Percentiles rank a stretch among this genome's conserved stretches.
These are phyloP conservation scores for Tamias sibiricus DNA, from an alignment of 2,113 vertebrate species.

Conservation along the genomic window DNA sequence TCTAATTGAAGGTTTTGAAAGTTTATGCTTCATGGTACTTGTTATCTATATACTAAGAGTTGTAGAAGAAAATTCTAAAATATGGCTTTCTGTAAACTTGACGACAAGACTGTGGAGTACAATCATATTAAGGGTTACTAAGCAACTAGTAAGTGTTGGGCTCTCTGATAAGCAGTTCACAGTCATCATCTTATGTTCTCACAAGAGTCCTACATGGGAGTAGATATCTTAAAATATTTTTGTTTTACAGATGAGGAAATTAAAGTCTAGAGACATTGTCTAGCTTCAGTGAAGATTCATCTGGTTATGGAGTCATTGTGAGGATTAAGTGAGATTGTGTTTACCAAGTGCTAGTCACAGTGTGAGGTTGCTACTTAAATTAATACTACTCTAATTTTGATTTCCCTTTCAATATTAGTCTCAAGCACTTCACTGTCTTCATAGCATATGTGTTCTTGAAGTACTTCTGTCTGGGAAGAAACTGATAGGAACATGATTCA, in stretches of 20 bases:
- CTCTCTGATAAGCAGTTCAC: background rate
- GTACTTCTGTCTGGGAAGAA: slow-evolving; percentile 38
- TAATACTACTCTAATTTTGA: background rate
- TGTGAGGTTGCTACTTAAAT: background rate
- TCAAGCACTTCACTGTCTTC: background rate
- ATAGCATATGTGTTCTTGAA: background rate
- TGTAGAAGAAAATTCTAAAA: background rate
- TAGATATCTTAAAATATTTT: background rate
- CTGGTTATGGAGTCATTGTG: background rate
- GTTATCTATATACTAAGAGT: background rate
- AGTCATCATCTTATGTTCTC: background rate
- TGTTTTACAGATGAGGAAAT: slow-evolving; percentile 29
- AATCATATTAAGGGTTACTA: background rate
- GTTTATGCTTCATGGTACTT: background rate
- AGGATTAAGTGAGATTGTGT: background rate
- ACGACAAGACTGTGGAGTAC: background rate
- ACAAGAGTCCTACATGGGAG: background rate
- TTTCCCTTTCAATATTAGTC: background rate
- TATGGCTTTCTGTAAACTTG: background rate
- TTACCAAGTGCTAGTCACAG: background rate
- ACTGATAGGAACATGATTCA: slow-evolving; percentile 25
- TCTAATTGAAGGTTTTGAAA: background rate
- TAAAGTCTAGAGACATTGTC: slow-evolving; percentile 7
- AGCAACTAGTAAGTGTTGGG: background rate
- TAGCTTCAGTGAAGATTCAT: background rate